A percentile compares a stretch with the other conserved stretches of the same genome.
These are phyloP conservation scores for Branchipolynoe longqiensis DNA, from an alignment of 2,888 invertebrate genomes.

Conservation along the genomic window DNA sequence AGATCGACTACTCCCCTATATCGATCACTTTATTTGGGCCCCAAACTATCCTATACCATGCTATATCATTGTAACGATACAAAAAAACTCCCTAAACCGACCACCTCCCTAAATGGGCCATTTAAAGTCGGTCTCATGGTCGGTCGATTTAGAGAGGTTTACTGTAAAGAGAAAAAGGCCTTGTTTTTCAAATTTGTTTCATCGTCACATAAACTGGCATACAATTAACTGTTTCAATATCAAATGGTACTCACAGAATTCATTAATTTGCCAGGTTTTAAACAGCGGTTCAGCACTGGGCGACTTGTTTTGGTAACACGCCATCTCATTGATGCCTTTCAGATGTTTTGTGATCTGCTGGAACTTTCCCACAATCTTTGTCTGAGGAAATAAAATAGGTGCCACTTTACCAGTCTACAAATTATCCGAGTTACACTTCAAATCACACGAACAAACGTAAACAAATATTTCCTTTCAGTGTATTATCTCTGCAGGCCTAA, in stretches of 20 bases:
- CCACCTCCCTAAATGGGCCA: too few species aligned
- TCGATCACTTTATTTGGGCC: too few species aligned
- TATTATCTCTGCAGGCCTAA: not conserved
- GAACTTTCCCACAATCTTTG: not conserved
- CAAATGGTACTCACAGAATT: constrained; percentile 70
- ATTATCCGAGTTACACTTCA: not conserved
- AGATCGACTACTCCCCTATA: too few species aligned
- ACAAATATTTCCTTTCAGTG: not conserved
- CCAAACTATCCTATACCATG: not conserved
- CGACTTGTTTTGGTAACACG: not conserved
- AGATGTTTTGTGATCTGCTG: not conserved
- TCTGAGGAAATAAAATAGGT: not conserved
- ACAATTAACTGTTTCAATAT: not conserved
- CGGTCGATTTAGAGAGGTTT: too few species aligned
- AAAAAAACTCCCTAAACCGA: too few species aligned
- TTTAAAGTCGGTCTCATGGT: too few species aligned
- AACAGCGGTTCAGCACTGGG: constrained; percentile 66
- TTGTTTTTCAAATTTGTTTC: not conserved
- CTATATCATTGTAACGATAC: not conserved
- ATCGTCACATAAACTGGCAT: not conserved
- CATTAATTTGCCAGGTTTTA: constrained; percentile 71
- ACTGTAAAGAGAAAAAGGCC: not conserved
- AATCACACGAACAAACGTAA: not conserved
- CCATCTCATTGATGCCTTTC: not conserved
- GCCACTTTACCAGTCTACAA: not conserved